These are phyloP conservation scores for Spea multiplicata DNA, from an alignment of 2,113 vertebrate genomes.

Conservation along the genomic window DNA sequence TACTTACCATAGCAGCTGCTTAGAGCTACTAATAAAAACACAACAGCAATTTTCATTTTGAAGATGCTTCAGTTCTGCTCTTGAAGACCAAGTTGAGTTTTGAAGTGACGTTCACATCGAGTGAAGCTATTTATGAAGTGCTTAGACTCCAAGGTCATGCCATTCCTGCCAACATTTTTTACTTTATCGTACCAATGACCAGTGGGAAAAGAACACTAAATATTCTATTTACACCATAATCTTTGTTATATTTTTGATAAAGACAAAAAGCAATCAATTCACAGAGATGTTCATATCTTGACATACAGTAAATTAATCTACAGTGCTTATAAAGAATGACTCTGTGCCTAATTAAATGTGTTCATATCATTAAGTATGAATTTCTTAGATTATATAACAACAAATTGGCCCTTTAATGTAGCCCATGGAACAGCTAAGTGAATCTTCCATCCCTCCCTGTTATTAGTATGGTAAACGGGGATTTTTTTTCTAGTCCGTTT, in stretches of 20 bases:
- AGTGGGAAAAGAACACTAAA: not conserved
- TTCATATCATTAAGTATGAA: too few species aligned
- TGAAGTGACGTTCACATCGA: not conserved
- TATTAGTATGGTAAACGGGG: too few species aligned
- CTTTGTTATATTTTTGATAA: conserved; percentile 30
- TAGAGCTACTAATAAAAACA: conserved; percentile 31
- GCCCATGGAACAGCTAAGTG: too few species aligned
- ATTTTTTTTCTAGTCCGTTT: too few species aligned
- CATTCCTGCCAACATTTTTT: not conserved
- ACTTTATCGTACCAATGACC: conserved; percentile 1
- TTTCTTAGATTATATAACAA: too few species aligned
- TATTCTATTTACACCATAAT: not conserved
- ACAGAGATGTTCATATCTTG: not conserved
- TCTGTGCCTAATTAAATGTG: too few species aligned
- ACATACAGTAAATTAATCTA: not conserved
- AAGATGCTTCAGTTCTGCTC: conserved; percentile 5
- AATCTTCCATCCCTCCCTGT: too few species aligned
- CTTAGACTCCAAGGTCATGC: not conserved
- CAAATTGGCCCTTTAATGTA: too few species aligned
- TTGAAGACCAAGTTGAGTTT: not conserved
- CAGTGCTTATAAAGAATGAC: not conserved
- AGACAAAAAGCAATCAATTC: not conserved
- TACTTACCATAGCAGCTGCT: conserved; percentile 34
- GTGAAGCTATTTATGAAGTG: conserved; percentile 15
- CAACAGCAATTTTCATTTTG: conserved; percentile 43